These are phyloP conservation scores for human DNA, from an alignment of 2,113 vertebrate species.

Conservation along the genomic window GRCh38 chr13:28991001-28991500, in stretches of 20 bases:
- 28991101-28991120: neutral
- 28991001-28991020: too few relatives aligned
- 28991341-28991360: neutral
- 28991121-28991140: neutral
- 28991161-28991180: neutral
- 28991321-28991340: neutral
- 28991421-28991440: too few relatives aligned
- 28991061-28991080: neutral
- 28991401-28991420: too few relatives aligned
- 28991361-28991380: neutral
- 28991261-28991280: accelerated
- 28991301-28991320: neutral
- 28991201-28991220: neutral
- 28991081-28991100: neutral
- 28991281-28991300: neutral
- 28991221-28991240: neutral
- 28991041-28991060: neutral
- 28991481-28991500: too few relatives aligned
- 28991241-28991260: accelerated
- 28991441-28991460: too few relatives aligned
- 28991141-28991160: neutral
- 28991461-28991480: too few relatives aligned
- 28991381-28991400: too few relatives aligned
- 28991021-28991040: neutral
- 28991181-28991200: accelerated